Evolutionary conservation across 2,797 vertebrate genomes (phyloP).

Genomic region (Dryobates pubescens): DNA sequence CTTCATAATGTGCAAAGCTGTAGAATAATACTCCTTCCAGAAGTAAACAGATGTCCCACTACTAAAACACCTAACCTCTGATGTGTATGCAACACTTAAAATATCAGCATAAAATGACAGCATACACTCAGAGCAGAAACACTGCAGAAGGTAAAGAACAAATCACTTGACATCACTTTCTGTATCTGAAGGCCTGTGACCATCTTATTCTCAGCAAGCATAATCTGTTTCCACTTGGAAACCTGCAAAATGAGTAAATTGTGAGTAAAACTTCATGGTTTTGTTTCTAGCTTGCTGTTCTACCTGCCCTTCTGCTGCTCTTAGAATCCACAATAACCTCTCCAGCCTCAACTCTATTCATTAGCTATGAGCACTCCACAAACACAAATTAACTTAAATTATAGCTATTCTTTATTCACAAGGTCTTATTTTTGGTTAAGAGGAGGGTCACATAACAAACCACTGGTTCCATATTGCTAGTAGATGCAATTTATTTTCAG

Average conservation of each 20-base stretch:
- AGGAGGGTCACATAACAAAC: conserved; percentile 6
- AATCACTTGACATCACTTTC: background rate
- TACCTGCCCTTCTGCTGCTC: background rate
- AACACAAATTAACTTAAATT: background rate
- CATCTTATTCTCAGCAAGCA: background rate
- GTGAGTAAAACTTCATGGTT: background rate
- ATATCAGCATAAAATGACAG: background rate
- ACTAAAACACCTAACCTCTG: background rate
- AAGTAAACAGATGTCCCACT: background rate
- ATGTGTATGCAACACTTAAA: background rate
- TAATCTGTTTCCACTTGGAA: background rate
- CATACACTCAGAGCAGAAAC: background rate
- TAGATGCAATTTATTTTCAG: conserved; percentile 46
- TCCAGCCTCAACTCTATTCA: background rate
- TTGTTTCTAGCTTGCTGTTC: background rate
- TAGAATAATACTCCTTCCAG: background rate
- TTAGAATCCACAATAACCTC: background rate
- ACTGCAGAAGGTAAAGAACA: background rate
- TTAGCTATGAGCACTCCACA: background rate
- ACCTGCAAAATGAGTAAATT: background rate
- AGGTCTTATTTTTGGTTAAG: background rate
- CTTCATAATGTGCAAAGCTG: conserved; percentile 4
- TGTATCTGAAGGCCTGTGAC: background rate
- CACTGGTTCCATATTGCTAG: background rate
- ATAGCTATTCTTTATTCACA: background rate